Evolutionary conservation across 2,888 invertebrate species (phyloP), one percentile per base, ranked within the genome.

Genomic region (Drosophila meridiana): DNA sequence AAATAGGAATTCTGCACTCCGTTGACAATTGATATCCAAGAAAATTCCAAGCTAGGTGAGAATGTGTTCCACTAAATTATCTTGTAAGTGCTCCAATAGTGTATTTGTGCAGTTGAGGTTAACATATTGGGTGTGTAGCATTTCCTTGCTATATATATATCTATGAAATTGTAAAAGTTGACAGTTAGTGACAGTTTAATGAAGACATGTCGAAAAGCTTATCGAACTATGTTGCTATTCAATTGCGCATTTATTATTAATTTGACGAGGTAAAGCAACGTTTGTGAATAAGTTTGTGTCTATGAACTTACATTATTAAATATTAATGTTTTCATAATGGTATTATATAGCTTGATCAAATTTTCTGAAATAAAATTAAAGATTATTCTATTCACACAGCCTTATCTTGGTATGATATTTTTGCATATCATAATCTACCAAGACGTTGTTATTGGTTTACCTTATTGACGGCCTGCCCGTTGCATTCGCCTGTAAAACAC

Each of bases 1-100:
- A 4, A 76, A 11, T 14, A 92, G 71, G 38, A 92, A 48, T 6
- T 64, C 47, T 0, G 30, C 59, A n/a, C 92, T 88, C 14, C 67
- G 58, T 13, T 68, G 64, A 30, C 92, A 92, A 62, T 84, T 86
- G 6, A 90, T 78, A 65, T 92, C 91, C 34, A 92, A 38, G 64
- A 79, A 87, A 43, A 91, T 68, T 2, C 89, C 92, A 48, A 92
- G 65, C 30, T 67, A 76, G 0, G 73, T 66, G 9, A 80, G 43
- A 13, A 71, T 52, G 32, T 81, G 84, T 9, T 73, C 52, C 4
- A 84, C 65, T 5, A 86, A 74, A 2, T 75, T 65, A 20, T 69
- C 52, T 30, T 78, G 26, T 11, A 87, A 64, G 4, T 74, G 59
- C 11, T 66, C 50, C 8, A 36, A 2, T 42, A 45, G 36, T 3